Evolutionary conservation across 2,888 invertebrate species (phyloP), one percentile per base, ranked within the genome.

Genomic region (Gastrophysa polygoni): DNA sequence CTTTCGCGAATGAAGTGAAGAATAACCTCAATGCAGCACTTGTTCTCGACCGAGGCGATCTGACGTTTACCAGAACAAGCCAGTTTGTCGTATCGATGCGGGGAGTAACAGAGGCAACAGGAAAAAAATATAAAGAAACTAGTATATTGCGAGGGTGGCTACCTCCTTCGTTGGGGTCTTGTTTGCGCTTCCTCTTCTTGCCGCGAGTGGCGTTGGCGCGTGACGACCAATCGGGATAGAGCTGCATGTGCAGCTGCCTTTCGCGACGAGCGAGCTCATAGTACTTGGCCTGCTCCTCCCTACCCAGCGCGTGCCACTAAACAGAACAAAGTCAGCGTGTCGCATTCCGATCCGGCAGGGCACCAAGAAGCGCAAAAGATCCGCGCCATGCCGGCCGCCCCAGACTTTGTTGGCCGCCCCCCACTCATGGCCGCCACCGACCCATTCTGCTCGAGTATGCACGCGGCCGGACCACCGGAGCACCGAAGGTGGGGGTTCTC

Each of bases 221-320:
- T 87, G 94, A 94, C 87, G 94, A 94, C 98, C 98, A 99, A 83
- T 97, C 96, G 80, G 99, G 99, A 87, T 99, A 98, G 86, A 96
- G 90, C 89, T 98, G 96, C 91, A 96, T 94, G 89, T 99, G 99
- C 79, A 97, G 92, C 87, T 98, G 97, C 84, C 98, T 91, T 88
- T 99, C 99, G 88, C 97, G 96, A 82, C 98, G 90, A 84, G 98
- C 98, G 91, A 98, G 96, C 89, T 98, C 98, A 90, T 98, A 99
- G 92, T 99, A 99, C 88, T 98, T 98, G 87, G 96, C 95, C 89
- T 99, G 99, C 88, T 99, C 98, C 87, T 97, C 96, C 85, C 98
- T 92, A 85, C 96, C 95, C 88, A 99, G 91, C 84, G 96, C 96
- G 89, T 99, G 99, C 99, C 99, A 99, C 96, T 98, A 87, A 85